phyloP scores from a whole-genome alignment of 2,888 invertebrate species.

The Ophion slaviceki region DNA sequence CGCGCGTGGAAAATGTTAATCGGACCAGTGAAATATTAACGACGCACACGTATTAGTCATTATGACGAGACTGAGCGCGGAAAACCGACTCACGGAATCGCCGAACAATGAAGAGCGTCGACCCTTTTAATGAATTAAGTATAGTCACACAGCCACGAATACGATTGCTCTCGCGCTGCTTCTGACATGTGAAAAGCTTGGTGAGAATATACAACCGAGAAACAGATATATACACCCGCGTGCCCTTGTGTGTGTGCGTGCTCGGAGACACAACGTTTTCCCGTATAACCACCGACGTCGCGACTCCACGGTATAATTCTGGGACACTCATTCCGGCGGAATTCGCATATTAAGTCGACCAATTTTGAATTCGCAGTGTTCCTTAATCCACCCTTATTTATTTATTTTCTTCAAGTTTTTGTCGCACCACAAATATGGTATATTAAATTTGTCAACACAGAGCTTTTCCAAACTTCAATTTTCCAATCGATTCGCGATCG shows the following conservation, averaged over 20 bases:
- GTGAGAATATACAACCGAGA: constrained; percentile 20
- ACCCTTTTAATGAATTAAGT: constrained; percentile 57
- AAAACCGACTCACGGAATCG: constrained; percentile 46
- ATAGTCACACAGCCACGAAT: constrained; percentile 47
- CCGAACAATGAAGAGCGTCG: constrained; percentile 60
- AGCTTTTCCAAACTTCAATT: no score
- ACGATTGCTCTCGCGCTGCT: constrained; percentile 51
- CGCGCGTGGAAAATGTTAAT: constrained; percentile 2
- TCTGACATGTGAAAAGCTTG: constrained; percentile 55
- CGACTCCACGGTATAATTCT: constrained; percentile 22
- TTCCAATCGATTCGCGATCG: no score
- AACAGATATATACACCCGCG: constrained; percentile 11
- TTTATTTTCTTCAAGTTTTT: neutral
- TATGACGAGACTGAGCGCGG: constrained; percentile 20
- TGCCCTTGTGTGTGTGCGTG: neutral
- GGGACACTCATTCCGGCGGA: neutral
- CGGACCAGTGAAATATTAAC: constrained; percentile 35
- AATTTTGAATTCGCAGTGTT: neutral
- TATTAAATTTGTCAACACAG: no score
- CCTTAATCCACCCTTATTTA: constrained; percentile 17
- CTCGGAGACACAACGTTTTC: constrained; percentile 21
- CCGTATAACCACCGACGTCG: constrained; percentile 21
- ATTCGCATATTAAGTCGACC: constrained; percentile 12
- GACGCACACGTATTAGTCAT: constrained; percentile 45
- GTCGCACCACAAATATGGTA: no score